Evolutionary conservation across 2,888 invertebrate genomes (phyloP).

Genomic region (Dysmachus trigonus): DNA sequence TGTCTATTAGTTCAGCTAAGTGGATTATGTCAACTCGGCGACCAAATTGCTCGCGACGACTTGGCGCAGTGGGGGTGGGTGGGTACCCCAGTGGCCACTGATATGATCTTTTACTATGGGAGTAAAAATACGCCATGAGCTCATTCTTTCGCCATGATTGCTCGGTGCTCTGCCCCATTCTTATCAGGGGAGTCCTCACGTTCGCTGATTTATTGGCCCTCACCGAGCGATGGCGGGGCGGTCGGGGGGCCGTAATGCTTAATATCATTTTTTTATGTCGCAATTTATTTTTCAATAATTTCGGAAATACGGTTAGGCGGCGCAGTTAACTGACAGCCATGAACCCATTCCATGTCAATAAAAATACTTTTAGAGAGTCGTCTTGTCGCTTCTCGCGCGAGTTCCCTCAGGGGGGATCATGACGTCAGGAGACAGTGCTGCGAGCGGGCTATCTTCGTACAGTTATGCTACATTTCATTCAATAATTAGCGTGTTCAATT

Average conservation of each 20-base stretch:
- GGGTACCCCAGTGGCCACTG: neutral
- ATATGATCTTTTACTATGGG: neutral
- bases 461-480: constrained; percentile 13
- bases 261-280: neutral
- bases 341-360: neutral
- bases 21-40: constrained; percentile 45
- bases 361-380: neutral
- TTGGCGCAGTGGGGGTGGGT: neutral
- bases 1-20: constrained; percentile 45
- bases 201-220: neutral
- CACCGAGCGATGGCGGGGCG: neutral
- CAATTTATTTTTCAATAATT: neutral
- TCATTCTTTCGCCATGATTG: neutral
- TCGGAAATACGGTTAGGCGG: neutral
- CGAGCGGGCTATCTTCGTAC: neutral
- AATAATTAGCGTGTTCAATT: constrained; percentile 9
- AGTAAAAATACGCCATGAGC: neutral
- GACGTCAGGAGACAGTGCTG: neutral
- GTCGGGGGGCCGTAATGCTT: neutral
- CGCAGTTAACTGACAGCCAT: neutral
- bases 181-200: neutral
- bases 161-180: neutral
- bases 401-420: neutral
- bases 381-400: neutral
- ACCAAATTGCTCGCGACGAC: neutral